A percentile compares a stretch with the other conserved stretches of the same genome.
Evolutionary conservation across 1,140 invertebrate species (phyloP).

Genomic region (Heliconius himera): DNA sequence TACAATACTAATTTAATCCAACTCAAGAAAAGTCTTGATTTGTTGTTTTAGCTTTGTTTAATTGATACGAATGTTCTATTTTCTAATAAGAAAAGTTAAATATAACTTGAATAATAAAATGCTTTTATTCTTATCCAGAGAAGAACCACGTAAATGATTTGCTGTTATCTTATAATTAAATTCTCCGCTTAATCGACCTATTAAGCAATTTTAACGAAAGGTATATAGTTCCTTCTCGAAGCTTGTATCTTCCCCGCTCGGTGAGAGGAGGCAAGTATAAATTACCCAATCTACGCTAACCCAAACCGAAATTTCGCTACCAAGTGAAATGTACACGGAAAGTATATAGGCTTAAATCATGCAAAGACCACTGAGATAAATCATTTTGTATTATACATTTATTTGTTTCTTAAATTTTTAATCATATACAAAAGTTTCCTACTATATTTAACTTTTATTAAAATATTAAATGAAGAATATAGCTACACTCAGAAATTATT

Average conservation of each 20-base stretch:
- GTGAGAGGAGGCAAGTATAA: constrained; percentile 73
- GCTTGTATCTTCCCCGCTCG: constrained; percentile 59
- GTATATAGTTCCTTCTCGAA: constrained; percentile 56
- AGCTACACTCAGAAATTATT: not conserved
- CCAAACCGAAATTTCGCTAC: constrained; percentile 73
- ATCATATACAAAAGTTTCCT: not conserved
- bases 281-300: constrained; percentile 80
- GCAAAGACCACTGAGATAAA: constrained; percentile 52
- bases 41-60: constrained; percentile 1
- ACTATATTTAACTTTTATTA: not conserved
- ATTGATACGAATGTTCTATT: constrained; percentile 43
- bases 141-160: not conserved
- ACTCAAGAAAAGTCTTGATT: not conserved
- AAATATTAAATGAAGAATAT: not conserved
- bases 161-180: constrained; percentile 52
- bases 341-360: constrained; percentile 72
- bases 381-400: constrained; percentile 46
- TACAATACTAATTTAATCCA: constrained; percentile 5
- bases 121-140: not conserved
- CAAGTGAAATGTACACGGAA: constrained; percentile 57
- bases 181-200: constrained; percentile 64
- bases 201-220: constrained; percentile 75
- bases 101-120: not conserved
- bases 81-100: not conserved
- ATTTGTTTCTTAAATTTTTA: not conserved